Evolutionary conservation across 2,797 vertebrate species (phyloP), one percentile per base, ranked within the genome.

Genomic region (Gymnocypris eckloni): DNA sequence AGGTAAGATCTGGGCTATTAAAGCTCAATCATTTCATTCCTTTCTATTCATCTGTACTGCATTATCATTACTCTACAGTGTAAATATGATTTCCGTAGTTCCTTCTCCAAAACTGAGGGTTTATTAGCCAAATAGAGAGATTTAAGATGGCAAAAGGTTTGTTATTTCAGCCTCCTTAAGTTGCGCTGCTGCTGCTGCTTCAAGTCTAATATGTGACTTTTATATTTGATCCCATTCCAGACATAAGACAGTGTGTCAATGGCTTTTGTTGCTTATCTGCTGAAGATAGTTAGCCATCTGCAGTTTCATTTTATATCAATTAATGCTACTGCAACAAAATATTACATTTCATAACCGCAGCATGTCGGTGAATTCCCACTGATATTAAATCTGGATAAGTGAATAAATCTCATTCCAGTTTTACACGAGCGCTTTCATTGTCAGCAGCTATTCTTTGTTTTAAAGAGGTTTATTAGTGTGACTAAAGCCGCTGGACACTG

Each of bases 401-500:
- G 50, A 81, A 52, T 16, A 50, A 64, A 66, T 77, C 75, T 28
- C 56, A 61, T 79, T 61, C 3, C 16, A 15, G 1, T 61, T n/a
- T 61, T 12, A 11, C 16, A 28, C 18, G 16, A 33, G 48, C 9
- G 20, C 3, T 69, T 18, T 82, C 22, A 12, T 43, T 67, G 15
- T 50, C 71, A 71, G 43, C 76, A 37, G 64, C 20, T 69, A 33
- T 67, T 56, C 13, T 33, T 56, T 72, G 54, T 89, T 64, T 71
- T 48, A 16, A 50, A 66, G 48, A 64, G 28, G 76, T 83, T 75
- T 84, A 67, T 84, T 61, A 81, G 91, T 88, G 88, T 86, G 86
- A 90, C 84, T 82, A 89, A 94, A 90, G 89, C 88, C 91, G 90
- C 89, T 85, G 82, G 73, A 61, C 81, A 87, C 90, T 84, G 6